A percentile compares a stretch with the other conserved stretches of the same genome.
phyloP scores from a whole-genome alignment of 2,113 vertebrate genomes.

The Furnarius figulus region DNA sequence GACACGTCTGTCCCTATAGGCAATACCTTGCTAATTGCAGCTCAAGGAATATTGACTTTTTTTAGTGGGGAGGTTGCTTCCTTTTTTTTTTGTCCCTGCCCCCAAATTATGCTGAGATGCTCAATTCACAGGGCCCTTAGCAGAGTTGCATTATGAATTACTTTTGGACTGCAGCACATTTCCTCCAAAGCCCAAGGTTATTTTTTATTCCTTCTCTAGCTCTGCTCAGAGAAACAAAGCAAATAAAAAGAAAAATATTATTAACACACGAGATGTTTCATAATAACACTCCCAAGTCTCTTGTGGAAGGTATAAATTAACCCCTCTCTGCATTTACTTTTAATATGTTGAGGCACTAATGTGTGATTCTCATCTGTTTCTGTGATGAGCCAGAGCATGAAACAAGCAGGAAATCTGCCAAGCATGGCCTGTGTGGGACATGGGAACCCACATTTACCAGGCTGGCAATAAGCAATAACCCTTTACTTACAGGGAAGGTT shows the following conservation, averaged over 20 bases:
- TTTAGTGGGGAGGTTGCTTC: background rate
- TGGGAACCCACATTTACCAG: background rate
- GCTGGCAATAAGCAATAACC: constrained; percentile 20
- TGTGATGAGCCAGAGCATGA: background rate
- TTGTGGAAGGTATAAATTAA: constrained; percentile 37
- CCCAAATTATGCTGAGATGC: background rate
- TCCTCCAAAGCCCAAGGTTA: constrained; percentile 34
- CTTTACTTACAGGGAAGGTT: background rate
- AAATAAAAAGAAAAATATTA: constrained; percentile 58
- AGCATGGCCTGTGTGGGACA: background rate
- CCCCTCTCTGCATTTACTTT: constrained; percentile 30
- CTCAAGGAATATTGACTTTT: background rate
- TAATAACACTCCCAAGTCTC: background rate
- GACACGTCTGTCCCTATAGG: background rate
- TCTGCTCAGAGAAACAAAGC: constrained; percentile 51
- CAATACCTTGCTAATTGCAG: background rate
- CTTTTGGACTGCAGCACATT: background rate
- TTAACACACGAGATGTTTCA: background rate
- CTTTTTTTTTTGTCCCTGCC: background rate
- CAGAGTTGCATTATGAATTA: constrained; percentile 7
- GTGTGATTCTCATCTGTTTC: background rate
- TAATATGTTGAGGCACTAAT: constrained; percentile 6
- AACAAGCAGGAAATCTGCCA: background rate
- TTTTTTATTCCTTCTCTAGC: constrained; percentile 19
- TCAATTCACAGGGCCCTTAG: background rate